Percentiles rank a stretch among this genome's conserved stretches.
Conservation (phyloP, 1,140 invertebrate genomes). For the Orchesella cincta region DNA sequence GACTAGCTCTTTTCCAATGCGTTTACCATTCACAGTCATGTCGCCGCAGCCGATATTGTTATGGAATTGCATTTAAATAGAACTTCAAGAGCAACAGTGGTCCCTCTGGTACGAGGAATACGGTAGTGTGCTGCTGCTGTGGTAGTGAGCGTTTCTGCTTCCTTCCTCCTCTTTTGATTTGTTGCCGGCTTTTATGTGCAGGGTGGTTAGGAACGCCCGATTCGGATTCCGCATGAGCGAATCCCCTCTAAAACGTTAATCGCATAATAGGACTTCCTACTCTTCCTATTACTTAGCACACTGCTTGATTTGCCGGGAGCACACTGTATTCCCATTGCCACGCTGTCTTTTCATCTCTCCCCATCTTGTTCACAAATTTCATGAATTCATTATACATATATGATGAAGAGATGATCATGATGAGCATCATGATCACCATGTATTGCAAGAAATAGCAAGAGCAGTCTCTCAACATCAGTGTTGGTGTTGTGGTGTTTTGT, state of each 20-base stretch:
- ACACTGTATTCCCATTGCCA: background rate
- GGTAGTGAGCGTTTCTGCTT: constrained; percentile 16
- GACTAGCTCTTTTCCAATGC: background rate
- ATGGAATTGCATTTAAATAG: background rate
- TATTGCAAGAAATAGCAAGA: background rate
- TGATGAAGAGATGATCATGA: background rate
- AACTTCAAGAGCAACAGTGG: constrained; percentile 15
- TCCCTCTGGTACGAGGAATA: background rate
- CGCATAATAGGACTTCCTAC: constrained; percentile 18
- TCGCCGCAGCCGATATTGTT: background rate
- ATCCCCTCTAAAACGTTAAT: constrained; percentile 33
- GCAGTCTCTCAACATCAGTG: background rate
- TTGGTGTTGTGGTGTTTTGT: background rate
- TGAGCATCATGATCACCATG: background rate
- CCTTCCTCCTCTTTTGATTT: constrained; percentile 42
- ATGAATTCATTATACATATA: background rate
- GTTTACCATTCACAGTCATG: background rate
- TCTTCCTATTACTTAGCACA: background rate
- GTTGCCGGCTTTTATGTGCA: constrained; percentile 46
- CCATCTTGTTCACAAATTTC: background rate
- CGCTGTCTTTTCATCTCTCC: background rate
- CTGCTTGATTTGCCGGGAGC: background rate
- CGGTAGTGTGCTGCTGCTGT: too few species aligned
- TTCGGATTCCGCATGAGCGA: constrained; percentile 49
- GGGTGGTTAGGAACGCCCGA: constrained; percentile 43